phyloP scores from a whole-genome alignment of 1,140 invertebrate species.

The Habropoda laboriosa region DNA sequence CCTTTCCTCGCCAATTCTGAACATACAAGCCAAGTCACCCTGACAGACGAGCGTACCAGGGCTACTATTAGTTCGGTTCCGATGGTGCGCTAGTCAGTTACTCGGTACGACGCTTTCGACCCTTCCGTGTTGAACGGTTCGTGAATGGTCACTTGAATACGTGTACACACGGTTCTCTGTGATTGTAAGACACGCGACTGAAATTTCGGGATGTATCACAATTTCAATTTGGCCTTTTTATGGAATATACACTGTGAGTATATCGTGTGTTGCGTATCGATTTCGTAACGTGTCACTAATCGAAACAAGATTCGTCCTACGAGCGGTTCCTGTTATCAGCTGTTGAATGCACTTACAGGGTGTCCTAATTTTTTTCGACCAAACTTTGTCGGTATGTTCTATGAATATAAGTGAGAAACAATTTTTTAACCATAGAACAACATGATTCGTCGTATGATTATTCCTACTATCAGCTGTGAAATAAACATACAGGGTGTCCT shows the following conservation, averaged over 20 bases:
- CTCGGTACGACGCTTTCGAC: slow-evolving; percentile 74
- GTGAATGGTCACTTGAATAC: slow-evolving; percentile 47
- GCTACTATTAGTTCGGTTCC: slow-evolving; percentile 74
- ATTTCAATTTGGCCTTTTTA: slow-evolving; percentile 74
- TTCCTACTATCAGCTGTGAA: too few species aligned
- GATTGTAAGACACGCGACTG: slow-evolving; percentile 30
- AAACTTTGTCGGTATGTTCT: too few species aligned
- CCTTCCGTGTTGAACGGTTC: slow-evolving; percentile 50
- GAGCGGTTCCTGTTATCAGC: too few species aligned
- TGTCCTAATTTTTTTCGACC: too few species aligned
- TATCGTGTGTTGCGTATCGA: neutral
- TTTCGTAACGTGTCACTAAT: too few species aligned
- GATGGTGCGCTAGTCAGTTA: slow-evolving; percentile 77
- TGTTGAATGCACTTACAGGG: too few species aligned
- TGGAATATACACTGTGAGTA: slow-evolving; percentile 76
- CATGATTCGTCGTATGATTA: too few species aligned
- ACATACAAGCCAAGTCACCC: slow-evolving; percentile 60
- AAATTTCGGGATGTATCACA: slow-evolving; percentile 74
- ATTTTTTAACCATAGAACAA: too few species aligned
- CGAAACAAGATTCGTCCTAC: neutral
- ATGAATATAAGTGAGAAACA: too few species aligned
- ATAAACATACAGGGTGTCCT: too few species aligned
- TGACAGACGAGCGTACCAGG: slow-evolving; percentile 34
- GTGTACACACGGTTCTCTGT: slow-evolving; percentile 2
- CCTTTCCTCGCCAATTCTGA: slow-evolving; percentile 44